These are phyloP conservation scores for Tragelaphus strepsiceros DNA, from an alignment of 2,113 vertebrate genomes.

Conservation along the genomic window DNA sequence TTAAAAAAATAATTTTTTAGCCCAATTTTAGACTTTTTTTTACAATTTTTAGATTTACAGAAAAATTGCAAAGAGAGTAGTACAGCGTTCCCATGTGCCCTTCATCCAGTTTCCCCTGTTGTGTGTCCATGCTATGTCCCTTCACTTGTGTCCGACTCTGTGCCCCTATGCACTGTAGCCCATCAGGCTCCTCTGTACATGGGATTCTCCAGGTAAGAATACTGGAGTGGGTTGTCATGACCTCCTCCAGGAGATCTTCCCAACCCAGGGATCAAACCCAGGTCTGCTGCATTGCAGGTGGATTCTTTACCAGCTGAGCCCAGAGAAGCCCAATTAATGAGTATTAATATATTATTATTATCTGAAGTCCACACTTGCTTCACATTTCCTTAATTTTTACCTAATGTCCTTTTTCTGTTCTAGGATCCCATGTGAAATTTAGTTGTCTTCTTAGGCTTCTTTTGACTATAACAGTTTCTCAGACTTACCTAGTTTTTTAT, in stretches of 20 bases:
- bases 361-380: background rate
- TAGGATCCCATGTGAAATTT: background rate
- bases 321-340: background rate
- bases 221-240: background rate
- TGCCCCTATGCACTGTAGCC: background rate
- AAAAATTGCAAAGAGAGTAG: background rate
- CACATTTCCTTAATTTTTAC: background rate
- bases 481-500: background rate
- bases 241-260: background rate
- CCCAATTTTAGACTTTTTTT: background rate
- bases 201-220: background rate
- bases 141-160: background rate
- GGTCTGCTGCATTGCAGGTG: background rate
- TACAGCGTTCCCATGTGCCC: background rate
- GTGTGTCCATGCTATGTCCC: background rate
- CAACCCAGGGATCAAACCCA: background rate
- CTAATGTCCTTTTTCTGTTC: background rate
- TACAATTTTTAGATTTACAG: background rate
- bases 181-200: background rate
- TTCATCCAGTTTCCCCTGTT: background rate
- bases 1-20: background rate
- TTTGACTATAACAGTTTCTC: background rate
- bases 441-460: background rate
- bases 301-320: background rate
- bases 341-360: background rate